These are phyloP conservation scores for Platichthys stellatus DNA, from an alignment of 2,113 vertebrate species.

Conservation along the genomic window DNA sequence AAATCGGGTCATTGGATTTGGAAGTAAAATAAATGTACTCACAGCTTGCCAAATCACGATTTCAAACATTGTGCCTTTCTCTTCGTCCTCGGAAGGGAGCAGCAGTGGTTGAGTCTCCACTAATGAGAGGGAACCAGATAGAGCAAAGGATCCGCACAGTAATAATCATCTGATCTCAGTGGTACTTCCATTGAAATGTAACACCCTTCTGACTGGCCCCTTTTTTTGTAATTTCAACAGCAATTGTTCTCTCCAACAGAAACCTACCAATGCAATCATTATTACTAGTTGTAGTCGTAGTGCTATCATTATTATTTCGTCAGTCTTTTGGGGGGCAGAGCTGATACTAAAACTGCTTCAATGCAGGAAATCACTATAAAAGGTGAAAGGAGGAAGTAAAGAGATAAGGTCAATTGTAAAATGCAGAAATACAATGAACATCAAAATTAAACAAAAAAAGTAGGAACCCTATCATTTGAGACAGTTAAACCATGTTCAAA, in stretches of 20 bases:
- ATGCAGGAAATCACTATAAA: not conserved
- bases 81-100: constrained; percentile 31
- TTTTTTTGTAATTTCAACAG: not conserved
- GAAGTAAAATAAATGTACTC: constrained; percentile 56
- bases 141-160: constrained; percentile 13
- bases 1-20: constrained; percentile 19
- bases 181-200: constrained; percentile 4
- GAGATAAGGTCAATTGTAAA: not conserved
- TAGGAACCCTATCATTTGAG: no score
- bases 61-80: constrained; percentile 37
- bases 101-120: constrained; percentile 45
- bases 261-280: constrained; percentile 7
- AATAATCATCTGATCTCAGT: constrained; percentile 22
- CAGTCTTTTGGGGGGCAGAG: no score
- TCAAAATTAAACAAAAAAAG: no score
- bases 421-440: no score
- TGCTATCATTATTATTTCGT: not conserved
- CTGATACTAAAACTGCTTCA: not conserved
- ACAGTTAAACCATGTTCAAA: no score
- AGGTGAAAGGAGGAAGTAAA: not conserved
- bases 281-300: not conserved
- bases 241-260: constrained; percentile 12
- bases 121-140: constrained; percentile 62
- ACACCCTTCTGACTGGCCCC: not conserved
- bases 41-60: constrained; percentile 32